Conservation (phyloP, 2,113 vertebrate genomes). For the Leiothrix lutea region DNA sequence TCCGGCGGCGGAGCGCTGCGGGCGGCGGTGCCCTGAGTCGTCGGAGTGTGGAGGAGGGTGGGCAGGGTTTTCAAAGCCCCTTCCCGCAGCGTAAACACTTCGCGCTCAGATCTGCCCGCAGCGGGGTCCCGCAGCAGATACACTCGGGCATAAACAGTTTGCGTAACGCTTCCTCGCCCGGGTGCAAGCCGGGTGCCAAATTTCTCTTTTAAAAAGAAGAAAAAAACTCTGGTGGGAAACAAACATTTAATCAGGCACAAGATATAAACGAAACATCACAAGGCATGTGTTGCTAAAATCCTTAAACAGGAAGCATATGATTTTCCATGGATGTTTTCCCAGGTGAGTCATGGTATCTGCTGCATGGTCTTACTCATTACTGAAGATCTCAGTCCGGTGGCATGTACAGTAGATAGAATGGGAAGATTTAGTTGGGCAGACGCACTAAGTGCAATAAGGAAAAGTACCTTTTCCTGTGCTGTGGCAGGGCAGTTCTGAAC, state of each 20-base stretch:
- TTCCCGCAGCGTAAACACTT: background rate
- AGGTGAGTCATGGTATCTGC: conserved; percentile 72
- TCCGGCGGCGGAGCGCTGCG: no score
- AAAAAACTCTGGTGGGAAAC: background rate
- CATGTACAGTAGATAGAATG: background rate
- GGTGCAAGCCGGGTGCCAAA: background rate
- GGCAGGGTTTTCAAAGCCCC: background rate
- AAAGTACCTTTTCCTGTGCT: background rate
- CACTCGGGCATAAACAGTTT: background rate
- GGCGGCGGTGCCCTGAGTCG: background rate
- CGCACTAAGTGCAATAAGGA: background rate
- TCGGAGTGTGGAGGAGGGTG: background rate
- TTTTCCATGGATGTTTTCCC: conserved; percentile 69
- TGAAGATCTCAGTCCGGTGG: background rate
- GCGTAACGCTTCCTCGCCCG: background rate
- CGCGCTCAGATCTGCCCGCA: background rate
- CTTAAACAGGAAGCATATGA: conserved; percentile 69
- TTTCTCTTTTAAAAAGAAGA: background rate
- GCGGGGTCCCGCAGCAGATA: background rate
- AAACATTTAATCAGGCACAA: conserved; percentile 7
- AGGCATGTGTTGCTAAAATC: conserved; percentile 57
- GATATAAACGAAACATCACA: conserved; percentile 52
- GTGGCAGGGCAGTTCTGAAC: background rate
- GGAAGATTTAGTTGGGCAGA: background rate
- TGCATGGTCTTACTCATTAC: conserved; percentile 50